Evolutionary conservation across 2,113 vertebrate genomes (phyloP).

Genomic region (Micromys minutus): DNA sequence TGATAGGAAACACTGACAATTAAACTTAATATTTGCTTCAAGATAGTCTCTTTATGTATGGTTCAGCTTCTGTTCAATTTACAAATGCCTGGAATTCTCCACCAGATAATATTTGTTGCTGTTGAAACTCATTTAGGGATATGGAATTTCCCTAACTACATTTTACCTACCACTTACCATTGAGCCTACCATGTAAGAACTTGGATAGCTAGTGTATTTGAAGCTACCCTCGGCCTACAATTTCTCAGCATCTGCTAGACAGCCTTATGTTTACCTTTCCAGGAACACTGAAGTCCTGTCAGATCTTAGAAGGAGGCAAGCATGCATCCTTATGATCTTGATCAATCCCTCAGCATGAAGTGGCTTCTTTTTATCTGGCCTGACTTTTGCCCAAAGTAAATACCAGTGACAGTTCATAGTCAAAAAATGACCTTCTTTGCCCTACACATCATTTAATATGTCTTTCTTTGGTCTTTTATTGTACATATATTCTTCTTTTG

Average conservation of each 20-base stretch:
- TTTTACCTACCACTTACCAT: background rate
- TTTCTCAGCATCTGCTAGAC: background rate
- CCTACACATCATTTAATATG: too few relatives aligned
- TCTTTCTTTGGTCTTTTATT: background rate
- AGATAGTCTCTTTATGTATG: background rate
- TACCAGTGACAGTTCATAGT: background rate
- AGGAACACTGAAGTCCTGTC: background rate
- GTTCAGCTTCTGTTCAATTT: background rate
- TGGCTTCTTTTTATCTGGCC: background rate
- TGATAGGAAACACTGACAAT: background rate
- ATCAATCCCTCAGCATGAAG: background rate
- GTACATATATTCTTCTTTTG: background rate
- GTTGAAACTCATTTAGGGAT: background rate
- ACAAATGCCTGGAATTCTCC: background rate
- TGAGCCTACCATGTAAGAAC: background rate
- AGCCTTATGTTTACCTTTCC: background rate
- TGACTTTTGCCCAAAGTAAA: background rate
- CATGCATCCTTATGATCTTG: background rate
- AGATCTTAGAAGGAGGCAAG: background rate
- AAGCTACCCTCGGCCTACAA: background rate
- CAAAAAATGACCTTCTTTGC: background rate
- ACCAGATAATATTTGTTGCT: background rate
- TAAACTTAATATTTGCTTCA: too few relatives aligned
- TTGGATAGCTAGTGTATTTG: background rate
- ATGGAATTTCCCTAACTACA: background rate